Conservation (phyloP, 2,888 invertebrate genomes). For the Magallana nippona region DNA sequence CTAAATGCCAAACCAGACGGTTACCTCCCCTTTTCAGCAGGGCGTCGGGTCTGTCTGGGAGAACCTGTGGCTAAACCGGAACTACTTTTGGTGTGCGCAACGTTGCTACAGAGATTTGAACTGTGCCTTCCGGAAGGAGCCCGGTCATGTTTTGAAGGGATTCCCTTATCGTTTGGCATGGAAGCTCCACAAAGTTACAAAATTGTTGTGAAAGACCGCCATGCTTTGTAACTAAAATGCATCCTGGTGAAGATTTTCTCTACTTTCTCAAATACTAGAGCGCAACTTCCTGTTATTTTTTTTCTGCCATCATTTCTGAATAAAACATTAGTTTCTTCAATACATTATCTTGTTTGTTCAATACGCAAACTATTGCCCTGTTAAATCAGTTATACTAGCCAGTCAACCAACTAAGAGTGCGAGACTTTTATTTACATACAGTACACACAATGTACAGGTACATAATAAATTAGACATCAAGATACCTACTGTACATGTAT, state of each 20-base stretch:
- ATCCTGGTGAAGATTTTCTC: too few relatives aligned
- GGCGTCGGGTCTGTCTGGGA: conserved; percentile 70
- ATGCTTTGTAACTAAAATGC: neutral
- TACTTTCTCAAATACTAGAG: too few relatives aligned
- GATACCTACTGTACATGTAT: neutral
- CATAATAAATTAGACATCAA: conserved; percentile 17
- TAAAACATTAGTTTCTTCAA: too few relatives aligned
- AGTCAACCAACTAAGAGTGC: neutral
- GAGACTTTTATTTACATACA: conserved; percentile 9
- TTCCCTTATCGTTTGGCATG: neutral
- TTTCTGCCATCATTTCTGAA: too few relatives aligned
- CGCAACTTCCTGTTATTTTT: too few relatives aligned
- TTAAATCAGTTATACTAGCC: neutral
- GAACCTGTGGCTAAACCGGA: conserved; percentile 70
- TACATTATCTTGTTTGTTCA: too few relatives aligned
- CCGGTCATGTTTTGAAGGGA: conserved; percentile 42
- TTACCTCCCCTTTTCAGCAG: conserved; percentile 72
- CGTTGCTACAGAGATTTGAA: conserved; percentile 58
- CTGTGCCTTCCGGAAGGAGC: conserved; percentile 55
- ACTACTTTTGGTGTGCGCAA: conserved; percentile 62
- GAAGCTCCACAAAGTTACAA: conserved; percentile 47
- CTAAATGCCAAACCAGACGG: conserved; percentile 62
- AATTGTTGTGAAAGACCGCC: conserved; percentile 50
- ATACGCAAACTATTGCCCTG: too few relatives aligned
- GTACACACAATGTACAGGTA: conserved; percentile 25